These are phyloP conservation scores for Hirundo rustica DNA, from an alignment of 2,797 vertebrate genomes.

Conservation along the genomic window DNA sequence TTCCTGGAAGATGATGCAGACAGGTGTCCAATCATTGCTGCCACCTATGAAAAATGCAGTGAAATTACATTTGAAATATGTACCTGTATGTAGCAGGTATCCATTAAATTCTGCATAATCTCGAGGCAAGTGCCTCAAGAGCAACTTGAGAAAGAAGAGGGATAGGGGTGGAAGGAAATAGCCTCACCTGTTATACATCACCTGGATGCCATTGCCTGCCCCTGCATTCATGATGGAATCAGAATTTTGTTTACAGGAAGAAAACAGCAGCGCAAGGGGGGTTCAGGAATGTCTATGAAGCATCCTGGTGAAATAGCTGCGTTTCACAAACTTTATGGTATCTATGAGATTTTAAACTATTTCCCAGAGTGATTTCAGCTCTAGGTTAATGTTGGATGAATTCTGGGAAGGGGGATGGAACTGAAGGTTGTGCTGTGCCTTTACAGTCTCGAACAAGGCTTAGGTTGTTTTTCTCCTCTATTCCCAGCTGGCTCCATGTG, in stretches of 20 bases:
- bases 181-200: neutral
- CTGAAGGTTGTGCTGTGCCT: neutral
- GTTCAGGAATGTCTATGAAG: rapidly evolving
- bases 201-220: neutral
- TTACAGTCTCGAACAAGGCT: neutral
- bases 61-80: neutral
- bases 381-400: neutral
- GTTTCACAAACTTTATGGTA: neutral
- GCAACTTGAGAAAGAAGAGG: neutral
- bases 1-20: neutral
- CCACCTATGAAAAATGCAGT: neutral
- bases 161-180: neutral
- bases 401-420: neutral
- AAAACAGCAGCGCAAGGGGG: neutral
- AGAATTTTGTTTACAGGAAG: neutral
- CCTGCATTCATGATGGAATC: neutral
- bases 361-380: neutral
- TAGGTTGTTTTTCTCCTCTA: neutral
- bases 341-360: neutral
- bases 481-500: neutral
- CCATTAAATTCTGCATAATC: neutral
- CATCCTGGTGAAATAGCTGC: neutral
- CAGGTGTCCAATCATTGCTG: neutral
- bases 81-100: neutral
- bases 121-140: neutral